Evolutionary conservation across 2,888 invertebrate species (phyloP).

Genomic region (Drosophila ustulata): DNA sequence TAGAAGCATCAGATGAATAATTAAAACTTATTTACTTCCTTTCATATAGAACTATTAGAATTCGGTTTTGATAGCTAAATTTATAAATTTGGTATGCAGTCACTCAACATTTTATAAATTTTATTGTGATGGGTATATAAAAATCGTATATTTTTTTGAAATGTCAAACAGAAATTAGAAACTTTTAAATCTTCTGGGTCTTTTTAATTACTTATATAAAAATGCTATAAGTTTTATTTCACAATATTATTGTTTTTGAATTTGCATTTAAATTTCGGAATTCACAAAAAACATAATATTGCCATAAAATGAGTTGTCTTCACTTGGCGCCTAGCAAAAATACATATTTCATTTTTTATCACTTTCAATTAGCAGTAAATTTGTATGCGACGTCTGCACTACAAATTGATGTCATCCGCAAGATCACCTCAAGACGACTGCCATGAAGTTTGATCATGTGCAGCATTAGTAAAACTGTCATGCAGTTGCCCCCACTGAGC

Average conservation of each 20-base stretch:
- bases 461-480: conserved; percentile 19
- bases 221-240: no score
- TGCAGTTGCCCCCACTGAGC: conserved; percentile 35
- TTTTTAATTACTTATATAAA: no score
- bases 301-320: neutral
- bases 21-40: neutral
- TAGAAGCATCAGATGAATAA: neutral
- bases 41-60: no score
- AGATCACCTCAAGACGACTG: conserved; percentile 6
- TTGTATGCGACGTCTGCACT: conserved; percentile 16
- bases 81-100: neutral
- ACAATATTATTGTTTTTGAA: neutral
- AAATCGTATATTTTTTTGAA: no score
- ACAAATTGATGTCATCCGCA: conserved; percentile 29
- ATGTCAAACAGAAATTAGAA: no score
- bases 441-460: conserved; percentile 2
- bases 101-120: neutral
- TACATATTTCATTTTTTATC: neutral
- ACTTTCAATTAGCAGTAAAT: conserved; percentile 27
- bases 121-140: no score
- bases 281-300: neutral
- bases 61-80: no score
- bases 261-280: neutral
- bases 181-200: no score
- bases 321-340: neutral